Percentiles rank a stretch among this genome's conserved stretches.
phyloP scores from a whole-genome alignment of 2,797 vertebrate genomes.

The Xiphophorus birchmanni region DNA sequence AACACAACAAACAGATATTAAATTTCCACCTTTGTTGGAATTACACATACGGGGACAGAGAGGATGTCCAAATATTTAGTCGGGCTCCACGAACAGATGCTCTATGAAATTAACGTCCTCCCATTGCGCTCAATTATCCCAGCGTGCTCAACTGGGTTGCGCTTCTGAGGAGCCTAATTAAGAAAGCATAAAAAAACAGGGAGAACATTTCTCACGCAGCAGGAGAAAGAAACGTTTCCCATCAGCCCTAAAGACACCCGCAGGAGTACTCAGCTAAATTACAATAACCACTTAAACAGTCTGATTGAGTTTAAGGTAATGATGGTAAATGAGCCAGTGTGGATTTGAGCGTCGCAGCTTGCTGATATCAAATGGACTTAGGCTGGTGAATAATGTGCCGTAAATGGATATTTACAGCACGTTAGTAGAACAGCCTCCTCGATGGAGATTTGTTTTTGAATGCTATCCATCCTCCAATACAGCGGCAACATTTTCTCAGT shows the following conservation, averaged over 20 bases:
- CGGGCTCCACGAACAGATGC: slow-evolving; percentile 42
- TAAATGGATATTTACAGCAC: background rate
- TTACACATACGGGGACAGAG: slow-evolving; percentile 14
- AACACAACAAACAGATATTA: slow-evolving; percentile 1
- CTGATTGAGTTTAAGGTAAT: slow-evolving; percentile 56
- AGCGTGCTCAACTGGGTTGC: slow-evolving; percentile 45
- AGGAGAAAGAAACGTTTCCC: slow-evolving; percentile 66
- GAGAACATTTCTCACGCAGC: slow-evolving; percentile 57
- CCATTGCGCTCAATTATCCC: slow-evolving; percentile 68
- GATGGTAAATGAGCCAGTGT: slow-evolving; percentile 33
- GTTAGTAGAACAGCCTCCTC: background rate
- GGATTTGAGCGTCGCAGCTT: slow-evolving; percentile 10
- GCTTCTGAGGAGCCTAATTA: slow-evolving; percentile 67
- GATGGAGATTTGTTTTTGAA: background rate
- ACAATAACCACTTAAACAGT: slow-evolving; percentile 55
- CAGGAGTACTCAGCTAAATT: slow-evolving; percentile 50
- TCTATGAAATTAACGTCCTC: slow-evolving; percentile 45
- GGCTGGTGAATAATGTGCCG: slow-evolving; percentile 40
- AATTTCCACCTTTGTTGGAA: slow-evolving; percentile 22
- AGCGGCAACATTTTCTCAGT: background rate
- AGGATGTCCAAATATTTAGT: slow-evolving; percentile 45
- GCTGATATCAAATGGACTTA: slow-evolving; percentile 36
- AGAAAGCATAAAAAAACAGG: slow-evolving; percentile 55
- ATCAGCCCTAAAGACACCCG: slow-evolving; percentile 61
- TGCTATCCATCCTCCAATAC: background rate